Evolutionary conservation across 2,888 invertebrate species (phyloP).

Genomic region (Sicus ferrugineus): DNA sequence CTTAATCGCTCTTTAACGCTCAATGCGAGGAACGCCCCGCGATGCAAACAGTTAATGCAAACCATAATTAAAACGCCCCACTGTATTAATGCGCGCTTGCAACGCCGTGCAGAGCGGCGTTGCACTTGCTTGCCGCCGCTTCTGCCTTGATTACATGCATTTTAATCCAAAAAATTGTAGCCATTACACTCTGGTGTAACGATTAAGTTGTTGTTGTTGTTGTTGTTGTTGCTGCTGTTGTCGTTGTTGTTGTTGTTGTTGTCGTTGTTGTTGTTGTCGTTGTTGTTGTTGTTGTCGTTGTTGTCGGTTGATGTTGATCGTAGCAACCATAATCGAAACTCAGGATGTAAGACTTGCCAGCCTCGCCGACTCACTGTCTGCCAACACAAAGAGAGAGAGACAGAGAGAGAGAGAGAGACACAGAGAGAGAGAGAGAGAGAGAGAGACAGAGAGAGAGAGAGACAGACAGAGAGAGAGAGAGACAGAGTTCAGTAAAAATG

Average conservation of each 20-base stretch:
- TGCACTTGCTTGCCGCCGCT: background rate
- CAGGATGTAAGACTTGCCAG: background rate
- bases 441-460: too few relatives aligned
- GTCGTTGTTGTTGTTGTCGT: background rate
- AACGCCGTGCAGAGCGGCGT: background rate
- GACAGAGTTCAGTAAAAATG: too few relatives aligned
- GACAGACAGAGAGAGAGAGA: too few relatives aligned
- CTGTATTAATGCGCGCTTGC: background rate
- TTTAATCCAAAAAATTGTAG: slow-evolving; percentile 25
- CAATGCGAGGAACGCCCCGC: slow-evolving; percentile 6
- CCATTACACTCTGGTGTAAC: slow-evolving; percentile 21
- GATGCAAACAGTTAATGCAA: slow-evolving; percentile 10
- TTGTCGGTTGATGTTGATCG: too few relatives aligned
- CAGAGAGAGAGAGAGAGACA: too few relatives aligned
- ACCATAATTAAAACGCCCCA: slow-evolving; percentile 20
- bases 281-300: slow-evolving; percentile 2
- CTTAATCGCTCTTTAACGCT: background rate
- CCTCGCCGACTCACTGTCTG: background rate
- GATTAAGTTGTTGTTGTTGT: slow-evolving; percentile 2
- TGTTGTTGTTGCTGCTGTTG: background rate
- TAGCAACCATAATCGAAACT: background rate
- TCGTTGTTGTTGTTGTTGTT: background rate
- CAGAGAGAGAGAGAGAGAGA: too few relatives aligned
- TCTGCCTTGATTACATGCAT: slow-evolving; percentile 17
- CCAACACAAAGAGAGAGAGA: too few relatives aligned